phyloP scores from a whole-genome alignment of 2,888 invertebrate genomes.

The Isoperla grammatica region DNA sequence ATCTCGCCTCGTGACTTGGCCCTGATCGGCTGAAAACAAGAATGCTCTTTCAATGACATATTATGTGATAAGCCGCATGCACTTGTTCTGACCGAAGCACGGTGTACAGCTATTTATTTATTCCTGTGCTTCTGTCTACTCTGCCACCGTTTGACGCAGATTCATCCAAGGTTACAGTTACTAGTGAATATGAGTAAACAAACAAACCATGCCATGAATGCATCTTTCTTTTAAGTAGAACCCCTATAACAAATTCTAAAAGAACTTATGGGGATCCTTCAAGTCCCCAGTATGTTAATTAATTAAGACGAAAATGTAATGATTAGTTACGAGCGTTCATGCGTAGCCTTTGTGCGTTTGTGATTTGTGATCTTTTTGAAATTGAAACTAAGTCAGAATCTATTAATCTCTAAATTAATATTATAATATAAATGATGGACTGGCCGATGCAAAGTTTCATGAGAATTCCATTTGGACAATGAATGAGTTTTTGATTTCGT shows the following conservation, averaged over 20 bases:
- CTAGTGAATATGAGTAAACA: conserved; percentile 21
- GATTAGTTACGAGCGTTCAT: no score
- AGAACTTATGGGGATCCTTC: background rate
- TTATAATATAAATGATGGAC: conserved; percentile 22
- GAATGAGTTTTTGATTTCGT: conserved; percentile 21
- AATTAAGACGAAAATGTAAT: no score
- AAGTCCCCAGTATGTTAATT: no score
- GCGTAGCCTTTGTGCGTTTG: conserved; percentile 7
- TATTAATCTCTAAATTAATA: background rate
- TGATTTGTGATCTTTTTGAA: conserved; percentile 29
- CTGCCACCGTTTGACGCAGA: conserved; percentile 5
- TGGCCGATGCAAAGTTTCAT: conserved; percentile 17
- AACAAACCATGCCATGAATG: background rate
- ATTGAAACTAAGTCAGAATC: conserved; percentile 31
- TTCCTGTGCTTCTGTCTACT: conserved; percentile 19
- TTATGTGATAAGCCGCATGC: no score
- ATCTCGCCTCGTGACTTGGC: conserved; percentile 17
- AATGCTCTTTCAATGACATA: conserved; percentile 25
- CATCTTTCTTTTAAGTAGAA: no score
- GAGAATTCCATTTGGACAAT: conserved; percentile 6
- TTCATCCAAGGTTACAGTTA: conserved; percentile 8
- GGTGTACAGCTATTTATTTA: conserved; percentile 31
- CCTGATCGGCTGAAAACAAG: conserved; percentile 27
- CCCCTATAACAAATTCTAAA: background rate
- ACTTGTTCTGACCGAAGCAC: no score